Evolutionary conservation across 1,140 invertebrate genomes (phyloP), one percentile per base, ranked within the genome.

Genomic region (Aphaenogaster floridana): DNA sequence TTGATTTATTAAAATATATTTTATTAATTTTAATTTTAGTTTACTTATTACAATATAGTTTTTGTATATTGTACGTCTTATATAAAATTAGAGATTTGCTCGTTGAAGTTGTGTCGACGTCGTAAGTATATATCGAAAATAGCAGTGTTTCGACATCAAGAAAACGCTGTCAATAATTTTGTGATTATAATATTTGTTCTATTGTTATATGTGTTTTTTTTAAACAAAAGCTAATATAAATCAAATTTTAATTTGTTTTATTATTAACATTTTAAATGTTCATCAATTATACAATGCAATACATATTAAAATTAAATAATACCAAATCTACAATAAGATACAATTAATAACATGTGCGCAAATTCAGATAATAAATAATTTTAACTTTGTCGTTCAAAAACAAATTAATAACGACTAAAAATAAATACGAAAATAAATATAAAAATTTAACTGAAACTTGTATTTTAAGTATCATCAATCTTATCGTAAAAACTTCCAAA

Each of bases 71-170:
- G 57, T 78, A 50, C 3, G 3, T 48, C 15, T 61, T 61, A 50
- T 42, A n/a, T 61, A 39, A 81, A 84, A n/a, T 54, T 61, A 61
- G 15, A 63, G 15, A 34, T 50, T 76, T 48, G 69, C 57, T 74
- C 5, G 28, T 59, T 28, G 45, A 48, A 71, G 6, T 50, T 15
- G 5, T 54, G 4, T 66, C 36, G 9, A 34, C 52, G 13, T 78
- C 9, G 78, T 76, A 74, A 84, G 69, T 84, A 76, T 61, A 13
- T 28, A 45, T 76, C 15, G 6, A 48, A 72, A 61, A 59, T 36
- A 59, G 11, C 36, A 57, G 1, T 28, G 11, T 54, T 6, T 48
- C 17, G 28, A 39, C 36, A 9, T 36, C 17, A 66, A 9, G 21
- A 66, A 8, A 2, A n/a, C 5, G 15, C 2, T 74, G 3, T 59